Base-by-base conservation (phyloP, 2,113 vertebrate species). In the Heterotis niloticus region DNA sequence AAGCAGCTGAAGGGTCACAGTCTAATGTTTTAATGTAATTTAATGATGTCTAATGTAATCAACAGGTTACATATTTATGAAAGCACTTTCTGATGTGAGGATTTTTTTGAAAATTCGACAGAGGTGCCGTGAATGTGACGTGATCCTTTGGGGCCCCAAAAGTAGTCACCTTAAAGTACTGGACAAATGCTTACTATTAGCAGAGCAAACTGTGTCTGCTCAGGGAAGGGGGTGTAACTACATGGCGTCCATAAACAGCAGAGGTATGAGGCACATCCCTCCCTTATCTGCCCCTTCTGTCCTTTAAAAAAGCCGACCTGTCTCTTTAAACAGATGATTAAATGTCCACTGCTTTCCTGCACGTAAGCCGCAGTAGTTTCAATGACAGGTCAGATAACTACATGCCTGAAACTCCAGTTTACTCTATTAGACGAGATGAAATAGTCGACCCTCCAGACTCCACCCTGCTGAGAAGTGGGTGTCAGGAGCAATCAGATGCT, bases 401-500 rank as follows among this genome's bases (percentile, higher is more conserved):
- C 7, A 44, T 51, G 14, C 23, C 29, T 18, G 67, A 73, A 72
- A 79, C 24, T 78, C 52, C 26, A 62, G 52, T 60, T 78, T 78
- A 70, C 66, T 64, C 28, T 11, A 59, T 56, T 44, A 74, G 52
- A 26, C 52, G n/a, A 44, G 71, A 67, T 75, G 62, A 64, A 59
- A 75, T 16, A 23, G 44, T 71, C 20, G 67, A 13, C 60, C 16
- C 57, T 44, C 34, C 24, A 14, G 51, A 18, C 67, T 77, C 59
- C 56, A 29, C 67, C 59, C 65, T 51, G n/a, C 75, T 60, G 10
- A 73, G 26, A 34, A 24, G 44, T 73, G 67, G 76, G 44, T 66
- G 62, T 78, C 76, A 78, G 62, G 74, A 67, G 68, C 70, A 81
- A 81, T 68, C 60, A 64, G 51, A 60, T 62, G 26, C 66, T 56